A percentile compares a stretch with the other conserved stretches of the same genome.
Evolutionary conservation across 2,113 vertebrate genomes (phyloP).

Genomic region (Xyrauchen texanus): DNA sequence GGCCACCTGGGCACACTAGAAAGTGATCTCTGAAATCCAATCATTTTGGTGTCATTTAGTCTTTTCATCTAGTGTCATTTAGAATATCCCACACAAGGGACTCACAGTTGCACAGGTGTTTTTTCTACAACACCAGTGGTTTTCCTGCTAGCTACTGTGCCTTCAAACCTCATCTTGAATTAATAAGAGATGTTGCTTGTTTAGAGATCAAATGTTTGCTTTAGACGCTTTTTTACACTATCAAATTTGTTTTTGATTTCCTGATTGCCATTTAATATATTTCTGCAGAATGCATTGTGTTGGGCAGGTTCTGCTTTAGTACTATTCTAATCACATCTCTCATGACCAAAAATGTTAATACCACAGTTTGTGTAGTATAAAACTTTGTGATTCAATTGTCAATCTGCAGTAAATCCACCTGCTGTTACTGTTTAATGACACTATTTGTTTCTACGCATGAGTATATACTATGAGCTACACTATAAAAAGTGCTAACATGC

Average conservation of each 20-base stretch:
- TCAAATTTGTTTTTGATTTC: no score
- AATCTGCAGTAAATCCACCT: neutral
- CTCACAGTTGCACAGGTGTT: neutral
- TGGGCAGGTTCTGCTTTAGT: neutral
- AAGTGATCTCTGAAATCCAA: conserved; percentile 34
- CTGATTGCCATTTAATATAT: neutral
- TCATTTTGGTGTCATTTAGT: neutral
- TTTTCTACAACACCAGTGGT: no score
- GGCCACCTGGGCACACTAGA: conserved; percentile 42
- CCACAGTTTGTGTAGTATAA: neutral
- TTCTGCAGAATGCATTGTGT: neutral
- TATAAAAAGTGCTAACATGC: no score
- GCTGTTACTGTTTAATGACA: neutral
- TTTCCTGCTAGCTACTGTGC: no score
- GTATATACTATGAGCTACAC: no score
- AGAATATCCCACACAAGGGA: conserved; percentile 20
- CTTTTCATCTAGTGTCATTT: conserved; percentile 39
- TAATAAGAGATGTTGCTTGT: no score
- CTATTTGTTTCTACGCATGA: no score
- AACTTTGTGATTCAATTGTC: neutral
- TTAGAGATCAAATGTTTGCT: no score
- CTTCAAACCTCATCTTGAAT: no score
- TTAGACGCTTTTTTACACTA: no score
- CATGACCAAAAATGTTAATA: neutral
- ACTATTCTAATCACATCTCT: neutral